Evolutionary conservation across 2,888 invertebrate genomes (phyloP).

Genomic region (Chrysomela aeneicollis): DNA sequence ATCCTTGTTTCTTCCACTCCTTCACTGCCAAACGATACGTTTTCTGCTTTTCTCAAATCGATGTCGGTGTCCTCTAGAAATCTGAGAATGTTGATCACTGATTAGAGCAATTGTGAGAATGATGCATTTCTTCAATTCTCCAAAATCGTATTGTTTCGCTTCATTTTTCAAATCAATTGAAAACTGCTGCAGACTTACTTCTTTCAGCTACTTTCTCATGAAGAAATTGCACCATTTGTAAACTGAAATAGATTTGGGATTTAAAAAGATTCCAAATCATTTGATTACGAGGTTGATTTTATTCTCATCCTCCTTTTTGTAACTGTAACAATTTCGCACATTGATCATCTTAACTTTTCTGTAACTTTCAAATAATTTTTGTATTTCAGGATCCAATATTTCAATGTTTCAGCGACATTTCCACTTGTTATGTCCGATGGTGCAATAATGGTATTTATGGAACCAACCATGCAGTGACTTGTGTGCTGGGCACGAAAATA

Average conservation of each 20-base stretch:
- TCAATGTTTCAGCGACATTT: constrained; percentile 8
- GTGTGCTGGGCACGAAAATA: too few relatives aligned
- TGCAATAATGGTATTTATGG: too few relatives aligned
- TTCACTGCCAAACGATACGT: constrained; percentile 6
- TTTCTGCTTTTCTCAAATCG: constrained; percentile 7
- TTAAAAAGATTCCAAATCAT: constrained; percentile 4
- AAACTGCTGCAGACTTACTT: constrained; percentile 10
- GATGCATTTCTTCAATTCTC: constrained; percentile 15
- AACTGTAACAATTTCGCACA: constrained; percentile 15
- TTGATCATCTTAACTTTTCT: constrained; percentile 11
- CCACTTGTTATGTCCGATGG: constrained; percentile 1
- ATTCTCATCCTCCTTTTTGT: constrained; percentile 1
- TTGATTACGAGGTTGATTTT: constrained; percentile 1
- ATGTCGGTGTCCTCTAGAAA: constrained; percentile 1
- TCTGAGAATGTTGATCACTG: neutral
- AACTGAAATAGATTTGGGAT: constrained; percentile 6
- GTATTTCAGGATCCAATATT: constrained; percentile 9
- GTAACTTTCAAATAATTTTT: constrained; percentile 13
- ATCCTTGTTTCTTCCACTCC: neutral
- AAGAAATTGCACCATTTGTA: constrained; percentile 17
- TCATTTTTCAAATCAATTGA: constrained; percentile 13
- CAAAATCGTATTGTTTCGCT: constrained; percentile 10
- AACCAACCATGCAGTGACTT: too few relatives aligned
- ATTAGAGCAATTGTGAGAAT: constrained; percentile 12
- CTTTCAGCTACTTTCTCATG: constrained; percentile 15